Base-by-base conservation (phyloP, 1,140 invertebrate species). In the Nasonia giraulti region DNA sequence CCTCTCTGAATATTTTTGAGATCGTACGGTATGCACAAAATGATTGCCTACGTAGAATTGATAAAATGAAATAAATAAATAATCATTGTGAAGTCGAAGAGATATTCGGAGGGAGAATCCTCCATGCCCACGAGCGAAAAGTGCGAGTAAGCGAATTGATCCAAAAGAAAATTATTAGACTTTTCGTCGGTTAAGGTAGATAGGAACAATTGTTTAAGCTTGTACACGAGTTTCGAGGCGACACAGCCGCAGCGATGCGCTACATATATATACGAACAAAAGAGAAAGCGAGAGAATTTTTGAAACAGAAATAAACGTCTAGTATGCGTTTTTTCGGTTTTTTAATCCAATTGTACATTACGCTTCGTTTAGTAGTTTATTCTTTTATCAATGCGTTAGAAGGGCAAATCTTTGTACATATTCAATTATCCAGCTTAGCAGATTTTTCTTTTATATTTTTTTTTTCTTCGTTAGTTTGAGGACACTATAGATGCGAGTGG, bases 371-470 rank as follows among this genome's bases (percentile, higher is more conserved):
- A 17, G 6, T 55, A 73, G 8, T 81, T 50, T 33, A 47, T 81
- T 81, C 4, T 68, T 68, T 80, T 80, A 71, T 80, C 8, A 12
- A 6, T 66, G 27, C 77, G 77, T 66, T 81, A 47, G 68, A 31
- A 33, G 31, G 10, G 68, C 10, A 20, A 73, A 81, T 27, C 40
- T 81, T 81, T 81, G 80, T 71, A 81, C 37, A 81, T 81, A 81
- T 81, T 73, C 7, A 81, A 81, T 81, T 73, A 27, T 81, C 71
- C 33, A 71, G 37, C 44, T 47, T 73, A 73, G 50, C 76, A 62
- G 33, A 12, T 69, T 47, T 47, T 68, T 55, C 23, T 44, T 69
- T 33, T 37, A 37, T 37, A 20, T 71, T 11, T 69, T 44, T 23
- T 23, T 69, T n/a, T 68, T 17, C 10, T 80, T 37, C 20, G 20